Evolutionary conservation across 2,113 vertebrate species (phyloP).

Genomic region (Willisornis vidua): DNA sequence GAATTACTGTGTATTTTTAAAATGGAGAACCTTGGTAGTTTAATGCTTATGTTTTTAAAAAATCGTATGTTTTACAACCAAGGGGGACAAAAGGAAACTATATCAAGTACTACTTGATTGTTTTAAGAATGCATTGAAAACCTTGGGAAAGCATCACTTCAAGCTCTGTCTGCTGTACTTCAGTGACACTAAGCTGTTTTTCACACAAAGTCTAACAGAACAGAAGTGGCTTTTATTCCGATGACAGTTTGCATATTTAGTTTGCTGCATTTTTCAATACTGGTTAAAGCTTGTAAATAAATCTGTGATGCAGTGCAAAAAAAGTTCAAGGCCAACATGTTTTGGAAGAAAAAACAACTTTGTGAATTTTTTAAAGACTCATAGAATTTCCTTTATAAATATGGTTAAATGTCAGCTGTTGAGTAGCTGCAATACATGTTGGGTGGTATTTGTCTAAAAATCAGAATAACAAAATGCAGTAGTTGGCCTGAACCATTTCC

Average conservation of each 20-base stretch:
- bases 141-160: background rate
- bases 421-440: background rate
- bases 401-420: background rate
- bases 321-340: background rate
- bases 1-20: background rate
- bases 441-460: background rate
- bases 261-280: background rate
- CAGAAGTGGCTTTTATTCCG: slow-evolving; percentile 23
- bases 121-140: background rate
- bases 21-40: background rate
- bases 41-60: background rate
- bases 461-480: background rate
- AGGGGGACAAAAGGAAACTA: background rate
- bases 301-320: background rate
- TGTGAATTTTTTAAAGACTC: background rate
- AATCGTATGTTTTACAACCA: background rate
- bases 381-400: background rate
- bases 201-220: background rate
- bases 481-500: background rate
- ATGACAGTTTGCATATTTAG: slow-evolving; percentile 30
- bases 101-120: background rate
- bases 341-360: background rate
- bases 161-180: background rate
- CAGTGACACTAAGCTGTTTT: background rate
- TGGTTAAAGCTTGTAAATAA: background rate